Conservation (phyloP, 2,797 vertebrate species). For the Carapus acus region DNA sequence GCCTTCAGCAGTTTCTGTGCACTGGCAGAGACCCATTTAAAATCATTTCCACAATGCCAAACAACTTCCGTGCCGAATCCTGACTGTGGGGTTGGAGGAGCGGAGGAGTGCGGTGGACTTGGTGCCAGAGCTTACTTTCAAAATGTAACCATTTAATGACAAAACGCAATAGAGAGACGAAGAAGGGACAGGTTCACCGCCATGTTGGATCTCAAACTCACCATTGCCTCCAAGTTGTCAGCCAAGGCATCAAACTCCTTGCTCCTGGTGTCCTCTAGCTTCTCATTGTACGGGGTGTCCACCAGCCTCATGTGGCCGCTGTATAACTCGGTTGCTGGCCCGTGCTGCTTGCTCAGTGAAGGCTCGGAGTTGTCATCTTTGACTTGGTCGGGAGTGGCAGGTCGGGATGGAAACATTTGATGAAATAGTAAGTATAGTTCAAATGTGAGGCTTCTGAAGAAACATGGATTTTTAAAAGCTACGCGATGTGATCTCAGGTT, state of each 20-base stretch:
- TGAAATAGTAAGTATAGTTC: too few relatives aligned
- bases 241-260: constrained; percentile 49
- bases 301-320: constrained; percentile 67
- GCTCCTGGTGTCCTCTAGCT: constrained; percentile 60
- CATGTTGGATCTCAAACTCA: constrained; percentile 54
- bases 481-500: constrained; percentile 20
- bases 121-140: constrained; percentile 13
- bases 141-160: background rate
- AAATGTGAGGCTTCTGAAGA: too few relatives aligned
- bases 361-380: constrained; percentile 30
- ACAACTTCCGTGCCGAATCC: constrained; percentile 27
- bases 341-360: background rate
- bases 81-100: constrained; percentile 4
- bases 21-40: constrained; percentile 36
- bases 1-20: constrained; percentile 43
- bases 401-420: too few relatives aligned
- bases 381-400: constrained; percentile 49
- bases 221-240: constrained; percentile 50
- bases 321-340: constrained; percentile 50
- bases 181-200: background rate
- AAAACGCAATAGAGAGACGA: too few relatives aligned
- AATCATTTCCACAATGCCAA: constrained; percentile 28
- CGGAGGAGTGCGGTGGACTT: too few relatives aligned
- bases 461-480: constrained; percentile 30
- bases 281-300: constrained; percentile 40